Evolutionary conservation across 2,888 invertebrate genomes (phyloP).

Genomic region (Zele albiditarsus): DNA sequence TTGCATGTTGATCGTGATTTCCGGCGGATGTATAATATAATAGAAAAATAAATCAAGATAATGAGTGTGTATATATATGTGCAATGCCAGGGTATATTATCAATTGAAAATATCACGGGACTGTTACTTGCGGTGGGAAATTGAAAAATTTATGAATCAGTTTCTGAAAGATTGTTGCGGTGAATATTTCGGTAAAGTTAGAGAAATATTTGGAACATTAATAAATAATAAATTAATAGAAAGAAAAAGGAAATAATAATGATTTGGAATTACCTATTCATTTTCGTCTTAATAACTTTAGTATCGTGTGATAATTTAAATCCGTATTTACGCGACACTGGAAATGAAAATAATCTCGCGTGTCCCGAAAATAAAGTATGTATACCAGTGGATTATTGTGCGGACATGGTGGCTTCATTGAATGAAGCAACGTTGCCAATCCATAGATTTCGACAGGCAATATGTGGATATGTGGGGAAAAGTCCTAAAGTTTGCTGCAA

Average conservation of each 20-base stretch:
- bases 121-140: neutral
- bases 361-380: conserved; percentile 58
- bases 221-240: neutral
- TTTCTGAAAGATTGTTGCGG: neutral
- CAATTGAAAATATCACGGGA: conserved; percentile 25
- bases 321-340: conserved; percentile 44
- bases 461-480: conserved; percentile 60
- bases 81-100: neutral
- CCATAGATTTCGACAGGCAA: conserved; percentile 63
- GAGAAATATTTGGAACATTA: neutral
- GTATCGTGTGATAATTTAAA: conserved; percentile 29
- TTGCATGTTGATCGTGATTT: conserved; percentile 47
- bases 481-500: conserved; percentile 62
- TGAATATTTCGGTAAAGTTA: neutral
- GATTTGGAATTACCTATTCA: conserved; percentile 9
- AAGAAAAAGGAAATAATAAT: neutral
- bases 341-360: conserved; percentile 49
- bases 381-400: conserved; percentile 56
- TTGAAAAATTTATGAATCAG: conserved; percentile 6
- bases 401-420: conserved; percentile 56
- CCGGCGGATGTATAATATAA: conserved; percentile 64
- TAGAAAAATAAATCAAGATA: conserved; percentile 59
- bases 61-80: conserved; percentile 24
- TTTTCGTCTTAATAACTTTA: conserved; percentile 22
- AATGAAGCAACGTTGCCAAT: conserved; percentile 57